Conservation (phyloP, 2,888 invertebrate species). For the Pristionchus mayeri region DNA sequence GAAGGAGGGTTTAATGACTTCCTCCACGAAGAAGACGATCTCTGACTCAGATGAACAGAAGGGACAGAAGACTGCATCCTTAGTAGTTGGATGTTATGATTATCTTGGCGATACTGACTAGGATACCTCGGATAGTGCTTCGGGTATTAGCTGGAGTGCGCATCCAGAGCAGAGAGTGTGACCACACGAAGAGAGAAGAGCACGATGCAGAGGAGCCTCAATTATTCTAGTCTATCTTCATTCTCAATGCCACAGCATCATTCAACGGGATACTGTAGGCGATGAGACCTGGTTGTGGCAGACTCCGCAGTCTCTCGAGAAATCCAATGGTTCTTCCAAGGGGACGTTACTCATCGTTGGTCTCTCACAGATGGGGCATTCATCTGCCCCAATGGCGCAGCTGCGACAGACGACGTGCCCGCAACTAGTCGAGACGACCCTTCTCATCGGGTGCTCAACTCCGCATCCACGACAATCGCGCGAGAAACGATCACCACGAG, state of each 20-base stretch:
- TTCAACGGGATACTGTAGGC: no score
- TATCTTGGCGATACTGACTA: no score
- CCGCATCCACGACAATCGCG: neutral
- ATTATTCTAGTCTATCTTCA: no score
- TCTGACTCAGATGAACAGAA: neutral
- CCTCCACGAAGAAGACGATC: neutral
- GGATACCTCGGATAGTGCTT: neutral
- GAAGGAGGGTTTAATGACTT: neutral
- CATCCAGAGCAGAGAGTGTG: neutral
- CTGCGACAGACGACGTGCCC: neutral
- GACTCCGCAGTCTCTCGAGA: neutral
- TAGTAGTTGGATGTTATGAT: no score
- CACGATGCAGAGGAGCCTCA: neutral
- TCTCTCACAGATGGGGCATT: neutral
- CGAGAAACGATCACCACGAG: neutral
- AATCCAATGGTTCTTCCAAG: neutral
- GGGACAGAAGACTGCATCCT: neutral
- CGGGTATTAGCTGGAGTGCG: neutral
- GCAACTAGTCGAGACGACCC: neutral
- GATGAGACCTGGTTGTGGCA: neutral
- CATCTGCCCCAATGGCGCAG: neutral
- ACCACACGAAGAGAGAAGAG: neutral
- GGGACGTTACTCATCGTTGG: neutral
- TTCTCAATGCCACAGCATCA: no score
- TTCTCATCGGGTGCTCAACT: neutral